These are phyloP conservation scores for Falco rusticolus DNA, from an alignment of 2,797 vertebrate species.

Conservation along the genomic window DNA sequence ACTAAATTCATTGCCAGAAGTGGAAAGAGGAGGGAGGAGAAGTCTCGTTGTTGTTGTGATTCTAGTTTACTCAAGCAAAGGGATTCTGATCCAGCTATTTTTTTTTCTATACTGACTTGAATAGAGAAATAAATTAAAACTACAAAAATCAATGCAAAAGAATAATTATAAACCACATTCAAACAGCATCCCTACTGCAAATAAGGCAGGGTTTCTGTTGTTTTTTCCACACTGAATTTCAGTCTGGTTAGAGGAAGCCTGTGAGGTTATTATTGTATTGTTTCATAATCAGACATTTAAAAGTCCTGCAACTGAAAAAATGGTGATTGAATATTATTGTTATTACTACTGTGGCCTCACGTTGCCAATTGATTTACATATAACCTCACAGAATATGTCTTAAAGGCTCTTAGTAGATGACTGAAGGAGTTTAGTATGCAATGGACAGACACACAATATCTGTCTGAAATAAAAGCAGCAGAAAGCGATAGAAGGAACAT, in stretches of 20 bases:
- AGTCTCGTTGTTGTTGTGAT: background rate
- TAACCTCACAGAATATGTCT: background rate
- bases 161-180: slow-evolving; percentile 35
- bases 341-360: background rate
- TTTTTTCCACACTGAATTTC: slow-evolving; percentile 26
- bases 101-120: slow-evolving; percentile 54
- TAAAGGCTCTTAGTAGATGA: background rate
- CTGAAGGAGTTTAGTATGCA: background rate
- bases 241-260: slow-evolving; percentile 32
- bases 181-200: slow-evolving; percentile 31
- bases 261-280: slow-evolving; percentile 18
- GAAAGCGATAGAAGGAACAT: background rate
- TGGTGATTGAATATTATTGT: background rate
- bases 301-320: background rate
- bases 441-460: background rate
- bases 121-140: slow-evolving; percentile 67
- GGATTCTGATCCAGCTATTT: slow-evolving; percentile 35
- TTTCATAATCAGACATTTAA: slow-evolving; percentile 40
- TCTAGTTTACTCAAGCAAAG: slow-evolving; percentile 33
- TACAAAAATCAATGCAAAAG: slow-evolving; percentile 44
- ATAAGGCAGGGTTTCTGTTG: background rate
- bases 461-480: background rate
- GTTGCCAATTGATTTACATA: slow-evolving; percentile 11
- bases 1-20: slow-evolving; percentile 35
- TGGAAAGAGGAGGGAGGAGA: slow-evolving; percentile 1